Percentiles rank a stretch among this genome's conserved stretches.
These are phyloP conservation scores for Gallinago undulata DNA, from an alignment of 2,113 vertebrate species.

Conservation along the genomic window DNA sequence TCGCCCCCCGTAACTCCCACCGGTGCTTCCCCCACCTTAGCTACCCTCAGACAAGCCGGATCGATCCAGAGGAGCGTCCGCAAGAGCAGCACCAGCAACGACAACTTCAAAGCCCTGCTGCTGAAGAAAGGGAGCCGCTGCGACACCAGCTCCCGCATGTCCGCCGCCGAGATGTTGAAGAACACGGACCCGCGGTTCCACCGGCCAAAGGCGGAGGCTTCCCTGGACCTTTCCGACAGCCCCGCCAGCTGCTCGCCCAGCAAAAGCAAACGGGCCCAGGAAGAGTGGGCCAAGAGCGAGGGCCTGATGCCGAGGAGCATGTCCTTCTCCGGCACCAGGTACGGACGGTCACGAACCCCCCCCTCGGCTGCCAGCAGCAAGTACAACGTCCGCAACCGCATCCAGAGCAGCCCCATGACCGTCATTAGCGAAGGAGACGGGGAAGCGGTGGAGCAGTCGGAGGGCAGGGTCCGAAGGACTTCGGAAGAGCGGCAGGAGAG, in stretches of 20 bases:
- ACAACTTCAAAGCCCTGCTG: slow-evolving; percentile 98
- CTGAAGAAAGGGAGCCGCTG: slow-evolving; percentile 94
- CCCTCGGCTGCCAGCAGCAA: slow-evolving; percentile 96
- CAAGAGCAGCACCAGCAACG: slow-evolving; percentile 94
- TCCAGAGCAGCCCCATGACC: slow-evolving; percentile 98
- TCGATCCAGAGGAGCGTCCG: slow-evolving; percentile 92
- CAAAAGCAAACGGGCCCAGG: slow-evolving; percentile 79
- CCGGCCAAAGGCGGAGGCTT: slow-evolving; percentile 75
- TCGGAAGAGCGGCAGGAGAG: slow-evolving; percentile 25
- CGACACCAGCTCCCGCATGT: slow-evolving; percentile 92
- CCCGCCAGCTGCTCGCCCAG: slow-evolving; percentile 70
- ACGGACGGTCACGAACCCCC: slow-evolving; percentile 88
- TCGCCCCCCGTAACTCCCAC: slow-evolving; percentile 91
- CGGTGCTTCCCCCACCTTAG: slow-evolving; percentile 67
- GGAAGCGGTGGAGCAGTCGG: slow-evolving; percentile 78
- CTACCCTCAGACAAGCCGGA: slow-evolving; percentile 80
- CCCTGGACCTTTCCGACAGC: slow-evolving; percentile 66
- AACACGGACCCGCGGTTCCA: slow-evolving; percentile 90
- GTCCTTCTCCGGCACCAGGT: slow-evolving; percentile 79
- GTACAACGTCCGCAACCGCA: slow-evolving; percentile 88
- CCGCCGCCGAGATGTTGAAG: slow-evolving; percentile 92
- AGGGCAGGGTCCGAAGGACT: slow-evolving; percentile 58
- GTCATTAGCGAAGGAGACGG: slow-evolving; percentile 96
- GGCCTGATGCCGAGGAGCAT: slow-evolving; percentile 82
- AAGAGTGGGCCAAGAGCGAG: slow-evolving; percentile 89